phyloP scores from a whole-genome alignment of 2,888 invertebrate genomes.

The Brachyptera putata region DNA sequence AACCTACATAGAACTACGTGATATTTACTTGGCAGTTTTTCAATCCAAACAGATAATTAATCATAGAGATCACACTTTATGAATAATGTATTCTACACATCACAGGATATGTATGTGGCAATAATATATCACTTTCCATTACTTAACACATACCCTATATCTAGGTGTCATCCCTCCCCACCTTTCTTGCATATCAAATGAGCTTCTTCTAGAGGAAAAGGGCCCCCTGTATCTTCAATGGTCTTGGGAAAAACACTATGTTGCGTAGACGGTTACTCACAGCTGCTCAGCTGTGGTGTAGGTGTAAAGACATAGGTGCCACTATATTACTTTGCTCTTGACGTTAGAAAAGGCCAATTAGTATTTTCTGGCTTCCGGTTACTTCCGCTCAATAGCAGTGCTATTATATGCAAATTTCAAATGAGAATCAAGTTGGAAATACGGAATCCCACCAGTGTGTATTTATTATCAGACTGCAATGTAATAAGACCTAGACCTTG shows the following conservation, averaged over 20 bases:
- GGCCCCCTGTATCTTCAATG: background rate
- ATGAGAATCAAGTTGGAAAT: no score
- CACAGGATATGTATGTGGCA: conserved; percentile 18
- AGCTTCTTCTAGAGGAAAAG: background rate
- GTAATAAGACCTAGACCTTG: no score
- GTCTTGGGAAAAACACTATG: background rate
- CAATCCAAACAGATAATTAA: background rate
- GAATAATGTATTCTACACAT: conserved; percentile 20
- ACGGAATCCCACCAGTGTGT: no score
- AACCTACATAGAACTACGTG: no score
- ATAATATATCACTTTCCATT: no score
- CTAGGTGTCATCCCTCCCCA: conserved; percentile 13
- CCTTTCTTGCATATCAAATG: background rate
- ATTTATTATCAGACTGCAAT: no score
- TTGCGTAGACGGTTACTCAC: background rate
- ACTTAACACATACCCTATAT: background rate
- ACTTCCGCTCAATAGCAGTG: no score
- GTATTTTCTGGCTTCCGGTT: no score
- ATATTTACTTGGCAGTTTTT: no score
- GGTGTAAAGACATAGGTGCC: background rate
- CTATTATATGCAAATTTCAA: no score
- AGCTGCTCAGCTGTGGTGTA: background rate
- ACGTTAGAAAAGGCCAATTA: no score
- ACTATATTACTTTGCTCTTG: no score
- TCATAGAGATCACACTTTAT: conserved; percentile 7